Evolutionary conservation across 2,113 vertebrate genomes (phyloP), one percentile per base, ranked within the genome.

Genomic region (Oxygymnocypris stewartii): DNA sequence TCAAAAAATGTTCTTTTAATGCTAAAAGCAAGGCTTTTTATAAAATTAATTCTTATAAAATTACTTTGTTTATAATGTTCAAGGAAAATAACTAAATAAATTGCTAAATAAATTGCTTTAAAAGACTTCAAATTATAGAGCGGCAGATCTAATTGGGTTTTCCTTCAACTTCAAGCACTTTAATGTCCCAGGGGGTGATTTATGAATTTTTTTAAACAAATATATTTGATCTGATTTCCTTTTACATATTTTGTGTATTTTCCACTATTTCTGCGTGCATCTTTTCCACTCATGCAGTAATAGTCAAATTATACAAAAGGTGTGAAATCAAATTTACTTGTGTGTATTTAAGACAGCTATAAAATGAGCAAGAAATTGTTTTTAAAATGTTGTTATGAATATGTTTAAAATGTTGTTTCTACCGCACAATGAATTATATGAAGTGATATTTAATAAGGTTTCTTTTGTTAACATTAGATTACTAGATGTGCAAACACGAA

Each of bases 131-230:
- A 73, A 76, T 76, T 25, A 76, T 28, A 76, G 23, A 28, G 73
- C 12, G 3, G 73, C 13, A 25, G 40, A 47, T 28, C 73, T 76
- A 76, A 76, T 76, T 76, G 42, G 12, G 12, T 14, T n/a, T 47
- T 25, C 73, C 23, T 76, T 76, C n/a, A 47, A 8, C 42, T 76
- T 76, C 42, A 76, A 44, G 73, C 73, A 76, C 73, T 76, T 76
- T 76, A 47, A 76, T 14, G 42, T 76, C 73, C 23, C 73, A 25
- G 12, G 42, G 73, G 73, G 25, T 42, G 31, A 2, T 31, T 61
- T 49, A 13, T 49, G 13, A 4, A 4, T 47, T 59, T 59, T 35
- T 69, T 20, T 12, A 67, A 67, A 67, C 37, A 44, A 44, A 44
- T 20, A 3, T 12, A 23, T 23, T 75, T 42, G 0, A 23, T 7